Base-by-base conservation (phyloP, 2,797 vertebrate genomes). In the Macroramphosus scolopax region DNA sequence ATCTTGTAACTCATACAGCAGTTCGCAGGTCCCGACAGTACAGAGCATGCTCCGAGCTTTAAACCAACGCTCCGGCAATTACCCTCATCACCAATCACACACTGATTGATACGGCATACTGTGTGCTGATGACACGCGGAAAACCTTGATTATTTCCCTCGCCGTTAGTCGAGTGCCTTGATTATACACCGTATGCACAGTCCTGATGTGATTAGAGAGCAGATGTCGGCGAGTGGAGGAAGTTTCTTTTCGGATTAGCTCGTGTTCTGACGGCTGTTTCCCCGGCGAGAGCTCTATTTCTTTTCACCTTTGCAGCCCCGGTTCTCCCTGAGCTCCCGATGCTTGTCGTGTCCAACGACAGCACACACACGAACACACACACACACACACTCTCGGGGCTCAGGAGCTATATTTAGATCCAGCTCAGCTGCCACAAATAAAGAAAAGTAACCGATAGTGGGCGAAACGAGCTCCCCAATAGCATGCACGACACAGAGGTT, bases 341-440 rank as follows among this genome's bases (percentile, higher is more conserved):
- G 20, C 20, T 22, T 54, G 60, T 62, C 60, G 31, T 62, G 51
- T 75, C 60, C 57, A 56, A 8, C 46, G 20, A 40, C 18, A 1
- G 18, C 14, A 28, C 40, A 24, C 62, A 36, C 43, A 32, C 39
- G 34, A 26, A 11, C 17, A 26, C 30, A 51, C 38, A 25, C 25
- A 31, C 35, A 14, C 17, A 25, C 34, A 12, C 32, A 11, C 49
- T 40, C 55, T 30, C 17, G 24, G 14, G 57, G 66, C 52, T 60
- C 55, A 41, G 37, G 34, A 73, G 82, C 87, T 93, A 92, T 92
- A 92, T 92, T 91, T 92, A 88, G 89, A 84, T 32, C 16, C 71
- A 63, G 58, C 77, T 82, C 81, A 89, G 87, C 84, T 87, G 82
- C 59, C 60, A 81, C 84, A 87, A 89, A 85, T 83, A 78, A 89